Conservation (phyloP, 2,113 vertebrate genomes). For the Fregetta grallaria region DNA sequence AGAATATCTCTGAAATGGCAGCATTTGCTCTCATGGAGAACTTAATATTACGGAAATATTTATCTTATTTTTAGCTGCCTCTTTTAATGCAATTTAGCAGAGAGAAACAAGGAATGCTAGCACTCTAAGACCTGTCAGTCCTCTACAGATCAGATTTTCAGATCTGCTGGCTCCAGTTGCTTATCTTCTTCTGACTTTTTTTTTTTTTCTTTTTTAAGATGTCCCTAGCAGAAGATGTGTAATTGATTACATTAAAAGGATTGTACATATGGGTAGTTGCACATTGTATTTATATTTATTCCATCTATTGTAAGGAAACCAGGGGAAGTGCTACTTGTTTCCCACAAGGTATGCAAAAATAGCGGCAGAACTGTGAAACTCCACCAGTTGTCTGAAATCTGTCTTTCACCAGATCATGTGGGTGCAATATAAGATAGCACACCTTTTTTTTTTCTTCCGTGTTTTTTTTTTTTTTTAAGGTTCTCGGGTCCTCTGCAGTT, state of each 20-base stretch:
- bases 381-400: not conserved
- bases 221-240: not conserved
- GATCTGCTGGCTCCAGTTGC: not conserved
- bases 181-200: not conserved
- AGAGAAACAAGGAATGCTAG: not conserved
- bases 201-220: not conserved
- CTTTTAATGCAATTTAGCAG: not conserved
- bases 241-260: not conserved
- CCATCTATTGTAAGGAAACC: not conserved
- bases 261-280: not conserved
- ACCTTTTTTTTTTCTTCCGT: not conserved
- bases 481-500: rapidly evolving
- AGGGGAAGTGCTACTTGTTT: not conserved
- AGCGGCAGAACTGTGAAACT: not conserved
- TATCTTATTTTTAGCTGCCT: not conserved
- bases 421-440: not conserved
- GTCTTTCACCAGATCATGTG: not conserved
- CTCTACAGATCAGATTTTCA: not conserved
- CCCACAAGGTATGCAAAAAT: not conserved
- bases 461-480: too few relatives aligned
- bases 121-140: not conserved
- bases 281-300: not conserved
- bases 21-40: not conserved
- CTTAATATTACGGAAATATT: not conserved
- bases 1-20: not conserved